phyloP scores from a whole-genome alignment of 1,140 invertebrate genomes.

The Cepaea nemoralis region DNA sequence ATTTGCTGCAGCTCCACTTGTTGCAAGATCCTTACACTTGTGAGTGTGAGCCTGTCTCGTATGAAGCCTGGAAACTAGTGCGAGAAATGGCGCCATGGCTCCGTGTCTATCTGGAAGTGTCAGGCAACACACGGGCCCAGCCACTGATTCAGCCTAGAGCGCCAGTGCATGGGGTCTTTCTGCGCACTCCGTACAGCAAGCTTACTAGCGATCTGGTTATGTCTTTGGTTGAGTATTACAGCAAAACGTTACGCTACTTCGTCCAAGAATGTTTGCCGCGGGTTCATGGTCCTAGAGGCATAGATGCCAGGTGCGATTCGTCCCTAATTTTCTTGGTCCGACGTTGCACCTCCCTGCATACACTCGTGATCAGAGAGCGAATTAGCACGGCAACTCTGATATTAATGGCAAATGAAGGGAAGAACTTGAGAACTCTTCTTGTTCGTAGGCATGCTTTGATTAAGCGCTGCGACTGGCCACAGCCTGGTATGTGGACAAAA shows the following conservation, averaged over 20 bases:
- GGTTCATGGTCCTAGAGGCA: slow-evolving; percentile 72
- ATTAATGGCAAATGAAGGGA: slow-evolving; percentile 77
- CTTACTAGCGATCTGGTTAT: slow-evolving; percentile 49
- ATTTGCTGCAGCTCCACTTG: slow-evolving; percentile 81
- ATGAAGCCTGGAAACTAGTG: slow-evolving; percentile 59
- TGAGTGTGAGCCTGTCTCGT: slow-evolving; percentile 46
- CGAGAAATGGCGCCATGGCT: slow-evolving; percentile 58
- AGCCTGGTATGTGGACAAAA: slow-evolving; percentile 78
- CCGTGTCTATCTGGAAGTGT: slow-evolving; percentile 55
- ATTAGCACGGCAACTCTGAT: slow-evolving; percentile 85
- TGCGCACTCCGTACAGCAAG: slow-evolving; percentile 55
- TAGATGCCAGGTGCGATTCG: slow-evolving; percentile 79
- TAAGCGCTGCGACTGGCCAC: slow-evolving; percentile 65
- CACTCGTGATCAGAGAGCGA: slow-evolving; percentile 82
- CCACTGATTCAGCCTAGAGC: slow-evolving; percentile 62
- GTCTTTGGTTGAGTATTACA: slow-evolving; percentile 59
- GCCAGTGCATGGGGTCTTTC: slow-evolving; percentile 60
- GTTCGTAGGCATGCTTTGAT: slow-evolving; percentile 80
- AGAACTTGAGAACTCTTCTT: slow-evolving; percentile 78
- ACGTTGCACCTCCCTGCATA: slow-evolving; percentile 78
- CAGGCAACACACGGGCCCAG: slow-evolving; percentile 51
- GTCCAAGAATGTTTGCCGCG: slow-evolving; percentile 79
- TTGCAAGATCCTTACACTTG: slow-evolving; percentile 81
- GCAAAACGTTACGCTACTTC: slow-evolving; percentile 57
- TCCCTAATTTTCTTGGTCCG: slow-evolving; percentile 77